Evolutionary conservation across 2,888 invertebrate species (phyloP), one percentile per base, ranked within the genome.

Genomic region (Hermaeophaga mercurialis): DNA sequence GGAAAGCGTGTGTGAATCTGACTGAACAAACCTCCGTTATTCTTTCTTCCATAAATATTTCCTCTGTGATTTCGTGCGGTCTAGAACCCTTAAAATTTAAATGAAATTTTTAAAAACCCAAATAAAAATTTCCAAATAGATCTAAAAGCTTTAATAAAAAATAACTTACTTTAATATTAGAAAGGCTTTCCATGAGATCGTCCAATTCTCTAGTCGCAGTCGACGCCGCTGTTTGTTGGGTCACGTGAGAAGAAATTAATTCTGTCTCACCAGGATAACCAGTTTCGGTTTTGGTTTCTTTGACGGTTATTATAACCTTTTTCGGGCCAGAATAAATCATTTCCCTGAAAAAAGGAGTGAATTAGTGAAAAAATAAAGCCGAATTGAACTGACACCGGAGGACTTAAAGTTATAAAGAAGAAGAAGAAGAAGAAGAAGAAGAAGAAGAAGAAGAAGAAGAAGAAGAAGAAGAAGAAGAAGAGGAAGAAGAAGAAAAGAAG

Each of bases 201-300:
- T 97, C 96, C 58, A 97, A 82, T 76, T 97, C 96, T 77, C 89
- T 89, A 15, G 96, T 96, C 26, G 96, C 96, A 58, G 91, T 90
- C 48, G 95, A 95, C 15, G 94, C 91, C 54, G 75, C 74, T 2
- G 75, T 81, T 38, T 83, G 82, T 38, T 83, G 82, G 11, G 82
- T 82, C 62, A 84, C 80, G 61, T 84, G 84, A 65, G 82, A 82
- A 17, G 84, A 75, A 44, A 77, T 67, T 44, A 78, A 69, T 80
- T 84, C 45, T 74, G 83, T 63, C 78, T 81, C 58, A 75, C 85
- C 77, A 8, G 78, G 78, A 63, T 75, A 77, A 6, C 82, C 77
- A 39, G 82, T 82, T 72, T 83, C 83, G 12, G 83, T 82, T 74
- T 81, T 83, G 4, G 83, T 83, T 74, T 83, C 83, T 60, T 82